Base-by-base conservation (phyloP, 2,888 invertebrate genomes). In the Lycophotia porphyrea region DNA sequence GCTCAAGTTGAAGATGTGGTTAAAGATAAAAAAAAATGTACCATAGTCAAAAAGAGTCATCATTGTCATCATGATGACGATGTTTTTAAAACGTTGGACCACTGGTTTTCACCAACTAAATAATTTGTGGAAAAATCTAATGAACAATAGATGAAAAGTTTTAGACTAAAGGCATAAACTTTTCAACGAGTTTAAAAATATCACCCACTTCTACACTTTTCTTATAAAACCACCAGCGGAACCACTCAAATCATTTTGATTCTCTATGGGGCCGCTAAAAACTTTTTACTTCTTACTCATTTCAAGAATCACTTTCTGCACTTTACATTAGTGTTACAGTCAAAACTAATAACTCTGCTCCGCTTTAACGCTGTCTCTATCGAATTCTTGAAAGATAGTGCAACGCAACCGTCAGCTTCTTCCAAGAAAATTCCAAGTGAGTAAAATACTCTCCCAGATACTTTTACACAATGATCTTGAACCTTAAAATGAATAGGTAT, bases 341-440 rank as follows among this genome's bases (percentile, higher is more conserved):
- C 66, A 73, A 80, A 80, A 76, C 44, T 49, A 65, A 73, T 84
- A 84, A 76, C 55, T 64, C 60, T 60, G 61, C 39, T 42, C 18
- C 34, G 9, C 49, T 69, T 24, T 55, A 71, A 15, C 42, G 49
- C 49, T 36, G 36, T 31, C 58, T 64, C 58, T 44, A 39, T 74
- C 49, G 27, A 72, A 66, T 24, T 42, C 61, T 80, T 78, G 44
- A 36, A 44, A 64, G 39, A 68, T 52, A 71, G 24, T 64, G 63
- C 79, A 64, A 63, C 5, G 31, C 18, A 2, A 13, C 39, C 34
- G 27, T 36, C 34, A 61, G 36, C 34, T 36, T 60, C 58, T 27
- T 34, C 24, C 15, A 24, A 60, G 36, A 58, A 67, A 67, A 64
- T 11, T 42, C 1, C 24, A 49, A 34, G 44, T 52, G 18, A 4